Evolutionary conservation across 2,113 vertebrate genomes (phyloP).

Genomic region (Fulica atra): DNA sequence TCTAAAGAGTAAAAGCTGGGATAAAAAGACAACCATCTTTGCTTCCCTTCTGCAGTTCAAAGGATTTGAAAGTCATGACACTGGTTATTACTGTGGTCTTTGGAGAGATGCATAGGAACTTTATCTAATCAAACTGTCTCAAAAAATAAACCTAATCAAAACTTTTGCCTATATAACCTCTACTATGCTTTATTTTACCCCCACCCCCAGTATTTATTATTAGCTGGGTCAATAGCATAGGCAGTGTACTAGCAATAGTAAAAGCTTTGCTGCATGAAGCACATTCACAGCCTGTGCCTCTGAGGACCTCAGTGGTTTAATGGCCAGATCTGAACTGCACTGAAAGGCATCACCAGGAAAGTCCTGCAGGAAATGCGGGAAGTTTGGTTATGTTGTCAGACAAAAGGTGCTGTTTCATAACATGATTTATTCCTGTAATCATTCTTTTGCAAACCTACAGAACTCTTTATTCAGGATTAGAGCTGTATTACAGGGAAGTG

Average conservation of each 20-base stretch:
- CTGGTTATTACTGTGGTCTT: constrained; percentile 75
- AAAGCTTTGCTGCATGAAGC: background rate
- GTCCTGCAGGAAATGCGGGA: background rate
- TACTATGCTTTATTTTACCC: background rate
- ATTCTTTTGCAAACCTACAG: background rate
- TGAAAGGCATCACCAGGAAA: background rate
- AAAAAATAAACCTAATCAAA: constrained; percentile 75
- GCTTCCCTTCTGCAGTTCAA: constrained; percentile 74
- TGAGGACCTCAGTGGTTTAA: background rate
- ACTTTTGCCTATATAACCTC: constrained; percentile 58
- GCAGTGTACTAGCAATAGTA: background rate
- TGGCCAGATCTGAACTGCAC: background rate
- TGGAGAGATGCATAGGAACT: constrained; percentile 74
- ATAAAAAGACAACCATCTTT: constrained; percentile 76
- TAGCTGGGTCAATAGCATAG: background rate
- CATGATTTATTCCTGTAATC: background rate
- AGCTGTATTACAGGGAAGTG: background rate
- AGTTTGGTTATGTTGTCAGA: background rate
- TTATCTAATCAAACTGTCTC: constrained; percentile 76
- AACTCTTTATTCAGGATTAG: background rate
- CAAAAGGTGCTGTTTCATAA: background rate
- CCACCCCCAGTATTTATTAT: background rate
- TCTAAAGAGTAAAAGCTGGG: constrained; percentile 73
- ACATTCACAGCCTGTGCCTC: rapidly evolving
- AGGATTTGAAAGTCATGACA: constrained; percentile 81